These are phyloP conservation scores for Melinopterus prodromus DNA, from an alignment of 2,888 invertebrate species.

Conservation along the genomic window DNA sequence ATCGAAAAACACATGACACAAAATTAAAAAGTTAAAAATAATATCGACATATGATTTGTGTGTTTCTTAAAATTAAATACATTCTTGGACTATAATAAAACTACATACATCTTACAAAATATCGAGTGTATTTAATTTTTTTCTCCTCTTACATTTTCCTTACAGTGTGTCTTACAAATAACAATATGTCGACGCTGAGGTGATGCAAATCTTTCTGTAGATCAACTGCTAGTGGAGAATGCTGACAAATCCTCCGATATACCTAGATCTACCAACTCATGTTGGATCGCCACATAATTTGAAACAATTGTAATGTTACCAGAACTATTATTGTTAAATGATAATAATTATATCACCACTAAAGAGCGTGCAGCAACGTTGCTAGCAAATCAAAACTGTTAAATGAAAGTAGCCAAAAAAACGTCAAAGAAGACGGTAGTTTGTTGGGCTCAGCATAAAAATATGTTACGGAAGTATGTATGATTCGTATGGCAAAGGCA, in stretches of 20 bases:
- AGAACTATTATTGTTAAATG: constrained; percentile 5
- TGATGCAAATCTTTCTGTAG: neutral
- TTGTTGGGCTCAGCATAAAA: too few species aligned
- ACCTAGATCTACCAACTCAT: neutral
- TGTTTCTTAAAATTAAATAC: neutral
- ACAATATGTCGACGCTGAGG: neutral
- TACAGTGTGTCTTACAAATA: neutral
- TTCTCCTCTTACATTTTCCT: neutral
- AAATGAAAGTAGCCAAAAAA: too few species aligned
- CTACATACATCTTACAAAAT: neutral
- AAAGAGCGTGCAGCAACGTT: neutral
- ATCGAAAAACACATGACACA: too few species aligned
- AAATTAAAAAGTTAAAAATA: too few species aligned
- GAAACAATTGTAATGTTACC: neutral
- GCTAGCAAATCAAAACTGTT: neutral
- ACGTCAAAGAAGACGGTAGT: too few species aligned
- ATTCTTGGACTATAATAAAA: neutral
- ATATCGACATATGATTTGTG: too few species aligned
- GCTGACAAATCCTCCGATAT: neutral
- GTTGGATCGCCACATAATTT: neutral
- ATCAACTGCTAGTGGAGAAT: neutral
- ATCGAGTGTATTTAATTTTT: neutral
- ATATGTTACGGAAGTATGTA: too few species aligned
- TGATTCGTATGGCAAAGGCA: neutral
- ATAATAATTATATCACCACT: neutral